Conservation (phyloP, 2,888 invertebrate genomes). For the Psococerastis gibbosa region DNA sequence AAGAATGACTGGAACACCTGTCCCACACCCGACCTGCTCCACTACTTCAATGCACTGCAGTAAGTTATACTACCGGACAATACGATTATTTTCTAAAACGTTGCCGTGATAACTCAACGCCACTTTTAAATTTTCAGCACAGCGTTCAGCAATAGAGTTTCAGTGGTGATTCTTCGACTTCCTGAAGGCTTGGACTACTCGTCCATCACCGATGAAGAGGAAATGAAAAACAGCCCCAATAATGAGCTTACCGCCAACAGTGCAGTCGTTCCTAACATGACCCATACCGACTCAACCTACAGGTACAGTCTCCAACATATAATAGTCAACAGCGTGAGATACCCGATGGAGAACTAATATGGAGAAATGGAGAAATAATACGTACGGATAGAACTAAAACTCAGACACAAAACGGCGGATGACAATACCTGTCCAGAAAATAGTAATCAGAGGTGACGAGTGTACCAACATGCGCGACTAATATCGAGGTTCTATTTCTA, state of each 20-base stretch:
- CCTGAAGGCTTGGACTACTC: slow-evolving; percentile 72
- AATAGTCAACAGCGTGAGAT: too few species aligned
- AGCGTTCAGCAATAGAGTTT: slow-evolving; percentile 80
- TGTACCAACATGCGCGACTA: too few species aligned
- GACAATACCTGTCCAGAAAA: too few species aligned
- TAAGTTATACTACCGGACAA: slow-evolving; percentile 32
- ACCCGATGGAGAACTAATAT: too few species aligned
- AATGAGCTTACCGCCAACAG: slow-evolving; percentile 1
- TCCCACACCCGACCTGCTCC: slow-evolving; percentile 50
- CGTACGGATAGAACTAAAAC: too few species aligned
- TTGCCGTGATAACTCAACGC: too few species aligned
- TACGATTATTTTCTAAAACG: too few species aligned
- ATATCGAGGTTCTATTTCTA: too few species aligned
- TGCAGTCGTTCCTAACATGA: slow-evolving; percentile 26
- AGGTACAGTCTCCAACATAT: too few species aligned
- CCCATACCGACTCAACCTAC: slow-evolving; percentile 54
- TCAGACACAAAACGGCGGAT: too few species aligned
- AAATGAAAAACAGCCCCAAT: slow-evolving; percentile 2
- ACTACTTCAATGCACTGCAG: slow-evolving; percentile 90
- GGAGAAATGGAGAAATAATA: too few species aligned
- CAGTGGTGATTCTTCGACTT: slow-evolving; percentile 75
- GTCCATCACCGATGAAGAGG: slow-evolving; percentile 21
- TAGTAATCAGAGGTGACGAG: too few species aligned
- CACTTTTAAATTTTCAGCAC: slow-evolving; percentile 37
- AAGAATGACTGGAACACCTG: slow-evolving; percentile 77